Evolutionary conservation across 1,140 invertebrate species (phyloP), one percentile per base, ranked within the genome.

Genomic region (Carposina sasakii): DNA sequence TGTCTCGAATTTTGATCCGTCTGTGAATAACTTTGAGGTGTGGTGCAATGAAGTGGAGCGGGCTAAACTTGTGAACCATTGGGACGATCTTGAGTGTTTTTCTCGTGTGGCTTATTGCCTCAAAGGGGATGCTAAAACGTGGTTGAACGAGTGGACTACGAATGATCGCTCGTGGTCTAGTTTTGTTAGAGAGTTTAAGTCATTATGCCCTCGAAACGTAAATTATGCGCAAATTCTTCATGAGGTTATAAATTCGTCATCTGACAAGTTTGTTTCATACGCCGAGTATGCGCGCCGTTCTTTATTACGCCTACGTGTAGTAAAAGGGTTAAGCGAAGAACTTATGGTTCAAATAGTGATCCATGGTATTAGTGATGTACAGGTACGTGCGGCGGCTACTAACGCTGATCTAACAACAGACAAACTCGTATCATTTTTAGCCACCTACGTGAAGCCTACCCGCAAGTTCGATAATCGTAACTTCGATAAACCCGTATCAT

Each of bases 31-130:
- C 28, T 17, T 31, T 30, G 15, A 34, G 22, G 26, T 30, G n/a
- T 45, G 43, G 43, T 45, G 43, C 34, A 30, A 45, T 17, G 43
- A 45, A 22, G 28, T 45, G 2, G 43, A 45, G 19, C 8, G 26
- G 2, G 43, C 43, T n/a, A 16, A 30, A 9, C 21, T 19, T 6
- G 5, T 16, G 28, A 45, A 45, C 30, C 9, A 21, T 3, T 45
- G 43, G 43, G 28, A 19, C 17, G 43, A 45, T 17, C 19, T 12
- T 3, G 43, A 45, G 43, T 45, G 43, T 21, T 21, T 45, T 10
- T 16, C 43, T 6, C 26, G 43, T n/a, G 30, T 45, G 23, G 43
- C 12, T 4, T 13, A 9, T 3, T 45, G 12, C 16, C 20, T 45
- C 16, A 45, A 34, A 20, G 43, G 43, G 2, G 43, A 45, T 5